Evolutionary conservation across 2,888 invertebrate species (phyloP).

Genomic region (Andrena minutula): DNA sequence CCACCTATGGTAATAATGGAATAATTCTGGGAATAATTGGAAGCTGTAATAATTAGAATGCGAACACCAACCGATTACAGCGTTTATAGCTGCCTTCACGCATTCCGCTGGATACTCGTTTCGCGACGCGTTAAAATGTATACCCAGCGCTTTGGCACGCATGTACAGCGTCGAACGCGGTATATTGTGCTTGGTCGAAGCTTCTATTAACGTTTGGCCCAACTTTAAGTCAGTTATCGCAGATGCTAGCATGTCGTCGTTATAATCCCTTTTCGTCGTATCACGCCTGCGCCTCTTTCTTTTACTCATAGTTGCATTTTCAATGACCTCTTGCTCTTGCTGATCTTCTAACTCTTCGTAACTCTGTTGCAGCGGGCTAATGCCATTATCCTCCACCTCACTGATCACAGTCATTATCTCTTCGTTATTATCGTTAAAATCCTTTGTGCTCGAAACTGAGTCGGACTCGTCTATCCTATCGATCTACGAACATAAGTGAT

Average conservation of each 20-base stretch:
- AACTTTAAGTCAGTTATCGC: slow-evolving; percentile 83
- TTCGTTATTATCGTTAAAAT: slow-evolving; percentile 63
- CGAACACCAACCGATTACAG: slow-evolving; percentile 80
- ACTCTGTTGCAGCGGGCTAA: slow-evolving; percentile 58
- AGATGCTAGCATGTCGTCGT: slow-evolving; percentile 81
- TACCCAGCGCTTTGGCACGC: slow-evolving; percentile 82
- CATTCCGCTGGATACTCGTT: slow-evolving; percentile 84
- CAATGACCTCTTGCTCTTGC: slow-evolving; percentile 32
- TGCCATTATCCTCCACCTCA: slow-evolving; percentile 65
- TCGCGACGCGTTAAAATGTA: slow-evolving; percentile 82
- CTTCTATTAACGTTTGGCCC: slow-evolving; percentile 83
- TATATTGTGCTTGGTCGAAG: slow-evolving; percentile 82
- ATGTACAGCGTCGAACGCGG: slow-evolving; percentile 85
- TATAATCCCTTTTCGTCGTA: slow-evolving; percentile 79
- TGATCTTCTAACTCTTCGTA: slow-evolving; percentile 60
- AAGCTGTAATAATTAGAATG: slow-evolving; percentile 9
- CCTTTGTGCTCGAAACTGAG: slow-evolving; percentile 62
- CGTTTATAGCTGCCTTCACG: slow-evolving; percentile 83
- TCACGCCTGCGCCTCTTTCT: slow-evolving; percentile 77
- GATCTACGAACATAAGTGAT: slow-evolving; percentile 70
- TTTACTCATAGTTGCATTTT: slow-evolving; percentile 56
- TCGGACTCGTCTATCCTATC: slow-evolving; percentile 79
- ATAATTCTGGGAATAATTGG: slow-evolving; percentile 10
- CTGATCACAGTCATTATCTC: slow-evolving; percentile 66
- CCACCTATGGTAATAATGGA: slow-evolving; percentile 76